Percentiles rank a stretch among this genome's conserved stretches.
phyloP scores from a whole-genome alignment of 2,888 invertebrate species.

The Lottia scabra region DNA sequence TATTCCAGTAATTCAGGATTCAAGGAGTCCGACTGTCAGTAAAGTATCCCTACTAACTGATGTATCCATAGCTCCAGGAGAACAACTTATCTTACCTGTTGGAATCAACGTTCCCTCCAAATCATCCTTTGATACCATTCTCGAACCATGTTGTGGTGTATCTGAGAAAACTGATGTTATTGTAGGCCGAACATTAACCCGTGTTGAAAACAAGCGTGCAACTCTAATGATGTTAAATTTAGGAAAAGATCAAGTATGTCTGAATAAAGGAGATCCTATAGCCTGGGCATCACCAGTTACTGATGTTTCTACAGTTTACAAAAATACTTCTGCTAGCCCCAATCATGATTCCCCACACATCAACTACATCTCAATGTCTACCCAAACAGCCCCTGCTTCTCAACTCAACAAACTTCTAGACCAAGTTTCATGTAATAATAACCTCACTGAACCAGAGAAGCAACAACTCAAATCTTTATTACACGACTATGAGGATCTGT shows the following conservation, averaged over 20 bases:
- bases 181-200: not conserved
- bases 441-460: not conserved
- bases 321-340: not conserved
- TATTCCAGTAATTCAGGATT: not conserved
- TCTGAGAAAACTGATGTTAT: not conserved
- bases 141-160: not conserved
- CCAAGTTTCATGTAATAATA: not conserved
- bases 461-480: not conserved
- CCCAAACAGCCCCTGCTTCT: not conserved
- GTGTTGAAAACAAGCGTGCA: not conserved
- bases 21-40: not conserved
- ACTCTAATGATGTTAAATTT: not conserved
- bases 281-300: not conserved
- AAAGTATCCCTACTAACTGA: not conserved
- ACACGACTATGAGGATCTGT: not conserved
- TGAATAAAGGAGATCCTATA: not conserved
- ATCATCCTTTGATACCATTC: not conserved
- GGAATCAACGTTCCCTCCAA: constrained; percentile 2
- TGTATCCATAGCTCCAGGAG: not conserved
- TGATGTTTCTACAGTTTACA: not conserved
- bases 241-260: not conserved
- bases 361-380: not conserved
- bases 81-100: not conserved
- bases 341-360: not conserved
- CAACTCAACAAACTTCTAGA: not conserved